Evolutionary conservation across 1,140 invertebrate genomes (phyloP).

Genomic region (Metopolophium dirhodum): DNA sequence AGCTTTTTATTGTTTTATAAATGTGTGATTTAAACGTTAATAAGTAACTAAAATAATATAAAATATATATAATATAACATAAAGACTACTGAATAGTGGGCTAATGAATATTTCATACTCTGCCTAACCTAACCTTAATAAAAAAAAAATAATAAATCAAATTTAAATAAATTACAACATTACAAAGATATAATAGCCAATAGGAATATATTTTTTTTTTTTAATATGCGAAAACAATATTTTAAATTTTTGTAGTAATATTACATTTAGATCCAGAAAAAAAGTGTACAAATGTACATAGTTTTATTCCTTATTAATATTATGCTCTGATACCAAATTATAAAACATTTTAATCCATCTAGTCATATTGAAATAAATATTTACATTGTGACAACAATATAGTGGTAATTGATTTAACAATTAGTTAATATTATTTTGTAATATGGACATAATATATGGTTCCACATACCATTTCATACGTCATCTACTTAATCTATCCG

Average conservation of each 20-base stretch:
- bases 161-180: background rate
- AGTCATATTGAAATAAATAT: background rate
- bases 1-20: constrained; percentile 4
- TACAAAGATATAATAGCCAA: background rate
- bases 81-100: background rate
- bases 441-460: background rate
- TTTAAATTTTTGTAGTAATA: background rate
- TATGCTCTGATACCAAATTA: background rate
- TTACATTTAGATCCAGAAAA: background rate
- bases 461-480: background rate
- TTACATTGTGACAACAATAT: background rate
- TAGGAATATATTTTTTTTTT: background rate
- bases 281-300: background rate
- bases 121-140: background rate
- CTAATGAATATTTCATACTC: background rate
- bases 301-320: background rate
- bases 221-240: background rate
- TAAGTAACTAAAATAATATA: background rate
- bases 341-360: background rate
- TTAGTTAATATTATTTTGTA: background rate
- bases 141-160: background rate
- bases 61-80: background rate
- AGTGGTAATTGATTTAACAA: background rate
- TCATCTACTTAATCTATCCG: background rate
- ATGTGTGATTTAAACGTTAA: background rate